These are phyloP conservation scores for Acromyrmex charruanus DNA, from an alignment of 1,140 invertebrate species.

Conservation along the genomic window DNA sequence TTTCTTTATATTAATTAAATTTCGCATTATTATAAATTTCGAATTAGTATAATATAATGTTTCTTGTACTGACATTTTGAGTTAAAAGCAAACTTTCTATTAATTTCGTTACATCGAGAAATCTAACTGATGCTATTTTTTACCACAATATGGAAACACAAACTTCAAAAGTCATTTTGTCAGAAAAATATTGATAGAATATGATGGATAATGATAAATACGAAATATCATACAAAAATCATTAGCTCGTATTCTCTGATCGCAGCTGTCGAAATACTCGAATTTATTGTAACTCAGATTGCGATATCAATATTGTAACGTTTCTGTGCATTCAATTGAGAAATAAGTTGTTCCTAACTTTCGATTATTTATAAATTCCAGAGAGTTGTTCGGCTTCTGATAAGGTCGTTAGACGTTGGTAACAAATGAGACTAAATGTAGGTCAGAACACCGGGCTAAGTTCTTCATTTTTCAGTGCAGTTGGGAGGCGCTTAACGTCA, in stretches of 20 bases:
- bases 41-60: neutral
- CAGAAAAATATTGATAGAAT: slow-evolving; percentile 28
- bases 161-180: slow-evolving; percentile 25
- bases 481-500: slow-evolving; percentile 54
- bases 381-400: slow-evolving; percentile 25
- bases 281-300: slow-evolving; percentile 9
- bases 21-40: neutral
- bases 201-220: slow-evolving; percentile 58
- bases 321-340: slow-evolving; percentile 18
- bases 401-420: slow-evolving; percentile 39
- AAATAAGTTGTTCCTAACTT: slow-evolving; percentile 52
- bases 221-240: neutral
- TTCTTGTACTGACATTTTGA: neutral
- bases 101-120: slow-evolving; percentile 16
- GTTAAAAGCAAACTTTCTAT: neutral
- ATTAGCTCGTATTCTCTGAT: neutral
- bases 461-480: slow-evolving; percentile 60
- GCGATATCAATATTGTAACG: slow-evolving; percentile 31
- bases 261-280: slow-evolving; percentile 11
- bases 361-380: slow-evolving; percentile 49
- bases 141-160: neutral
- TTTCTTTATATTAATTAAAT: neutral
- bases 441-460: slow-evolving; percentile 25
- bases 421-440: slow-evolving; percentile 60
- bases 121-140: slow-evolving; percentile 4